These are phyloP conservation scores for Leptinotarsa peninsularis DNA, from an alignment of 2,888 invertebrate species.

Conservation along the genomic window DNA sequence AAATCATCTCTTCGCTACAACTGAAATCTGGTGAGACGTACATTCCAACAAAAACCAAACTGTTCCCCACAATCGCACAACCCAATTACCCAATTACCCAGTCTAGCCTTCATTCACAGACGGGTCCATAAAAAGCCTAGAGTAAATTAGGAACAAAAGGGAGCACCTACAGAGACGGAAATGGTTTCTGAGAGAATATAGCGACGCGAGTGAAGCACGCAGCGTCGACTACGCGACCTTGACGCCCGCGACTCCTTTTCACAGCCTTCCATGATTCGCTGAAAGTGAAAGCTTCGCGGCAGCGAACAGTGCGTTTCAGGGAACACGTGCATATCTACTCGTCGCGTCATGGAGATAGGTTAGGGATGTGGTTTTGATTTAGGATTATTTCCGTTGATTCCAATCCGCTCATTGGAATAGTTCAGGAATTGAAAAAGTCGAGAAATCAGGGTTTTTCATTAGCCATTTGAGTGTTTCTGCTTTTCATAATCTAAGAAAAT, in stretches of 20 bases:
- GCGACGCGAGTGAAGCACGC: constrained; percentile 39
- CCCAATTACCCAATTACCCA: constrained; percentile 32
- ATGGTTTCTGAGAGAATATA: constrained; percentile 30
- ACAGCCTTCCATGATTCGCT: constrained; percentile 49
- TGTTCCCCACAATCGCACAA: constrained; percentile 10
- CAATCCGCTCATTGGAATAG: background rate
- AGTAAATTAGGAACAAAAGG: constrained; percentile 29
- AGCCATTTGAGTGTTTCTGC: too few relatives aligned
- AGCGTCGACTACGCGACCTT: constrained; percentile 52
- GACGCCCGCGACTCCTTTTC: constrained; percentile 59
- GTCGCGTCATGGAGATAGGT: constrained; percentile 36
- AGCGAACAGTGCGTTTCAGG: constrained; percentile 35
- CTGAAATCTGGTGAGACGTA: background rate
- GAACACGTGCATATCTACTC: constrained; percentile 39
- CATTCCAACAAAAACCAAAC: constrained; percentile 13
- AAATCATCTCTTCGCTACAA: background rate
- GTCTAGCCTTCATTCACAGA: constrained; percentile 33
- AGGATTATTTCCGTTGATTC: background rate
- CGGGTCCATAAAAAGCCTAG: constrained; percentile 18
- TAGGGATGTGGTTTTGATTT: constrained; percentile 27
- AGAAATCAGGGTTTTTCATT: too few relatives aligned
- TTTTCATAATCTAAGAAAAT: too few relatives aligned
- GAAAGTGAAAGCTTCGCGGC: constrained; percentile 55
- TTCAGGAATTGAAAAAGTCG: too few relatives aligned
- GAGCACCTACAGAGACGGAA: constrained; percentile 30